Base-by-base conservation (phyloP, 2,113 vertebrate species). In the Dicaeum eximium region DNA sequence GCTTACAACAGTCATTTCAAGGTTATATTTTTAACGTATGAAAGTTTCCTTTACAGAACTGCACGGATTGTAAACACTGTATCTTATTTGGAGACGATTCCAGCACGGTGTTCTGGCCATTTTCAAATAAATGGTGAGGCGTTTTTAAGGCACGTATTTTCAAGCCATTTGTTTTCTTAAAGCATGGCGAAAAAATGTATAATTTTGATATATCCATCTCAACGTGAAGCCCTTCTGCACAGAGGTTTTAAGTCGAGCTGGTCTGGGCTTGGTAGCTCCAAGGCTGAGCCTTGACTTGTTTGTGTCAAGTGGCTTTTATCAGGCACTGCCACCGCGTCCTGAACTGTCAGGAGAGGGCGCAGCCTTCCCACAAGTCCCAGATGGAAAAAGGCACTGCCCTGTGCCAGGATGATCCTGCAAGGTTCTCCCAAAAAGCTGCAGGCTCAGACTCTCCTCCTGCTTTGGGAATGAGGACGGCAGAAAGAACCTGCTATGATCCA, bases 341-440 rank as follows among this genome's bases (percentile, higher is more conserved):
- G 33, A 75, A 25, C 23, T 47, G 84, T 82, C 94, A 82, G 95
- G 84, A 95, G 96, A 93, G 91, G 94, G 91, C 94, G 95, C 91
- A 88, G 74, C 86, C 33, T 80, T 42, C 90, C 71, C 30, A 82
- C 19, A 35, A 95, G 84, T 89, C 17, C 60, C 33, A 5, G 15
- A 17, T 25, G 42, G 38, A 24, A 56, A 67, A 81, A 22, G 8
- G 4, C 8, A 2, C 9, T 4, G 18, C 25, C 47, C 13, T 31
- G 37, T 24, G 30, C 15, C 21, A 5, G 30, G 30, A 5, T 48
- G 13, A 19, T 48, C 67, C 15, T 17, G 75, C 69, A 65, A 54
- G 37, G 27, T 30, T 67, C 37, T 86, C 33, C 42, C 47, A 4
- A 75, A 87, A 73, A 5, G 65, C 77, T 45, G 37, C 15, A 67